Percentiles rank a stretch among this genome's conserved stretches.
phyloP scores from a whole-genome alignment of 2,113 vertebrate genomes.

The Nibea albiflora region DNA sequence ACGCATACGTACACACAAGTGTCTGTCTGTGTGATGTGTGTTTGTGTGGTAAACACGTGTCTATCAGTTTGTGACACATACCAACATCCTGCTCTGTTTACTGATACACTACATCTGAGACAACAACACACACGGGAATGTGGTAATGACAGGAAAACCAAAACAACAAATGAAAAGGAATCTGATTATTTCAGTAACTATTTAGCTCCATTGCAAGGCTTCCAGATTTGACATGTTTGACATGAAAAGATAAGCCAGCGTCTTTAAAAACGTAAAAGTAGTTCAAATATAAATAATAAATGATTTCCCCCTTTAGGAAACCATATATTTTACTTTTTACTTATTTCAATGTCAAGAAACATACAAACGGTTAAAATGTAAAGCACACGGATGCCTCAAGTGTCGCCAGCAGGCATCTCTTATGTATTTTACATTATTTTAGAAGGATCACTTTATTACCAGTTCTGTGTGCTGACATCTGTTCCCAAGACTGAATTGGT shows the following conservation, averaged over 20 bases:
- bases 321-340: not conserved
- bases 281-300: too few relatives aligned
- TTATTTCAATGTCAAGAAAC: not conserved
- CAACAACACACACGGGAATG: conserved; percentile 1
- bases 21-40: conserved; percentile 11
- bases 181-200: not conserved
- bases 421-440: conserved; percentile 13
- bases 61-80: conserved; percentile 52
- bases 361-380: not conserved
- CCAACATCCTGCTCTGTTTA: conserved; percentile 60
- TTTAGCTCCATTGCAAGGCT: not conserved
- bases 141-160: not conserved
- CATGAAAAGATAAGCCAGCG: not conserved
- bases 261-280: not conserved
- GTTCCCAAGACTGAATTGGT: conserved; percentile 10
- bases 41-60: conserved; percentile 67
- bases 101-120: conserved; percentile 11
- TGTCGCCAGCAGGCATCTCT: not conserved
- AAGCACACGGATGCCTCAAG: not conserved
- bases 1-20: conserved; percentile 4
- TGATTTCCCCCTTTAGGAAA: not conserved
- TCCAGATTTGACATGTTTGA: not conserved
- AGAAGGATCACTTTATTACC: conserved; percentile 26
- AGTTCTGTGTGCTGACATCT: conserved; percentile 17
- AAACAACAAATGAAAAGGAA: not conserved